Conservation (phyloP, 2,113 vertebrate genomes). For the Siphamia tubifer region DNA sequence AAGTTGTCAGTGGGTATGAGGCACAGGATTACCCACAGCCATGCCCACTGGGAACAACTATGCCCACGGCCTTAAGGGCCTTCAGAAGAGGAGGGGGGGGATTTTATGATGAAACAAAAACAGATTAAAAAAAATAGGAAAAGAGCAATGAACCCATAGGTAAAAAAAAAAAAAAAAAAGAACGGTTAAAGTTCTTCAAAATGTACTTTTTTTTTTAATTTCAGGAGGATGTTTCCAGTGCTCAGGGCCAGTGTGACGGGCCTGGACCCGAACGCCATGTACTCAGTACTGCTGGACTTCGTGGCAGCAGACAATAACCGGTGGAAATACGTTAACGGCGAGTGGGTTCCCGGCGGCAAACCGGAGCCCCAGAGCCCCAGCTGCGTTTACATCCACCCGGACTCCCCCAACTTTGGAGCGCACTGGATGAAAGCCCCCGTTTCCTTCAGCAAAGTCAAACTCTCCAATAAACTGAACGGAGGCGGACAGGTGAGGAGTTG, state of each 20-base stretch:
- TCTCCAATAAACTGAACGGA: conserved; percentile 85
- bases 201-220: neutral
- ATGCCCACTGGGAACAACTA: no score
- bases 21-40: no score
- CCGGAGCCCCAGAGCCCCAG: conserved; percentile 84
- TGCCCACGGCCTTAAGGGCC: no score
- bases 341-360: conserved; percentile 84
- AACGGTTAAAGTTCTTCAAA: no score
- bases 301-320: conserved; percentile 84
- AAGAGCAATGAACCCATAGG: neutral
- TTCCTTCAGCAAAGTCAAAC: conserved; percentile 86
- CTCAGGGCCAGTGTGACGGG: conserved; percentile 77
- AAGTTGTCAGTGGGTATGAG: no score
- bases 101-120: no score
- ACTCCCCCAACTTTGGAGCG: conserved; percentile 84
- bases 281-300: conserved; percentile 83
- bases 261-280: conserved; percentile 84
- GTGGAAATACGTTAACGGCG: conserved; percentile 86
- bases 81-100: no score
- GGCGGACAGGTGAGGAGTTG: conserved; percentile 79
- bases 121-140: neutral
- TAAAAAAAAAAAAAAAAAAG: no score
- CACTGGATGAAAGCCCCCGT: conserved; percentile 86
- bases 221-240: conserved; percentile 84
- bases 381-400: conserved; percentile 87